A percentile compares a stretch with the other conserved stretches of the same genome.
These are phyloP conservation scores for Coptotermes formosanus DNA, from an alignment of 1,140 invertebrate genomes.

Conservation along the genomic window DNA sequence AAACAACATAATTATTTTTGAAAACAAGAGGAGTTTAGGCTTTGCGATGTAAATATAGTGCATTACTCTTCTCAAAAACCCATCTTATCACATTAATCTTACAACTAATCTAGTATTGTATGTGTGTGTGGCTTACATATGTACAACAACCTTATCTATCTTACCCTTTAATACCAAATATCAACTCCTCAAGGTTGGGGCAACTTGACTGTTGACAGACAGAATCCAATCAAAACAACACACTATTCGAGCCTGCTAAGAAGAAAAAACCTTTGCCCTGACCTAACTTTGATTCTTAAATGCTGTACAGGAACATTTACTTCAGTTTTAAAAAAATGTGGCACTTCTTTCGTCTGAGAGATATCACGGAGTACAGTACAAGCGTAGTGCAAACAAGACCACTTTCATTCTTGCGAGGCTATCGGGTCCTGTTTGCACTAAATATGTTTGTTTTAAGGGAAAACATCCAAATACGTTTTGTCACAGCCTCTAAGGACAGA, in stretches of 20 bases:
- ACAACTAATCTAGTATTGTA: slow-evolving; percentile 30
- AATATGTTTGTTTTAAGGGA: slow-evolving; percentile 34
- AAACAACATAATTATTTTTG: slow-evolving; percentile 32
- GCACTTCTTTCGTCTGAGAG: slow-evolving; percentile 41
- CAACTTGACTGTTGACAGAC: slow-evolving; percentile 33
- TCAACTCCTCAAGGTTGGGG: slow-evolving; percentile 28
- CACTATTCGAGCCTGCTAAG: slow-evolving; percentile 33
- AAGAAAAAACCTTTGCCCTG: slow-evolving; percentile 37
- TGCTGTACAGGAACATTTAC: slow-evolving; percentile 56
- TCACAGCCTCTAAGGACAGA: slow-evolving; percentile 39
- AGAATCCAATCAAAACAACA: slow-evolving; percentile 34
- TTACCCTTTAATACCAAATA: slow-evolving; percentile 37
- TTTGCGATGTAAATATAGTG: slow-evolving; percentile 34
- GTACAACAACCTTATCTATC: slow-evolving; percentile 32
- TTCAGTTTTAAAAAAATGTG: slow-evolving; percentile 44
- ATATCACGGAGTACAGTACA: slow-evolving; percentile 39
- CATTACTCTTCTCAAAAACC: slow-evolving; percentile 32
- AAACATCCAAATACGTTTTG: slow-evolving; percentile 38
- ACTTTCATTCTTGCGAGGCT: slow-evolving; percentile 35
- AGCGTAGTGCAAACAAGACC: slow-evolving; percentile 38
- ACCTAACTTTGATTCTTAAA: slow-evolving; percentile 52
- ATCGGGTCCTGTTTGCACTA: slow-evolving; percentile 37
- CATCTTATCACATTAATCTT: slow-evolving; percentile 36
- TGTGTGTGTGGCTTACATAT: slow-evolving; percentile 28
- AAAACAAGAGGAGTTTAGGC: slow-evolving; percentile 31